These are phyloP conservation scores for Pituophis catenifer DNA, from an alignment of 2,113 vertebrate species.

Conservation along the genomic window DNA sequence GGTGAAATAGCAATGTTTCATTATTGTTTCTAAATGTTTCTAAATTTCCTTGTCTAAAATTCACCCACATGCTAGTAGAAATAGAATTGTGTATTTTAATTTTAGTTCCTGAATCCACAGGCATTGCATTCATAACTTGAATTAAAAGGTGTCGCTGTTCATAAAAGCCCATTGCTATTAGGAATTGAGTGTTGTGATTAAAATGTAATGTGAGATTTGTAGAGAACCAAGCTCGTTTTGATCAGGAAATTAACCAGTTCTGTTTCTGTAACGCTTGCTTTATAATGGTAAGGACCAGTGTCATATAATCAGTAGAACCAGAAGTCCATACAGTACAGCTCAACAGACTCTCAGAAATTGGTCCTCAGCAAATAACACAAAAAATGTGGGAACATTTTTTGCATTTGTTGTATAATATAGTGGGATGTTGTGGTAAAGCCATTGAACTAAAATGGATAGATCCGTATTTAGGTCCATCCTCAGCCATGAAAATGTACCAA, in stretches of 20 bases:
- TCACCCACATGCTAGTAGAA: neutral
- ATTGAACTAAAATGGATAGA: neutral
- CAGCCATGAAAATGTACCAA: neutral
- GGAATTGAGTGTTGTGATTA: neutral
- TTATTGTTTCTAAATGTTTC: conserved; percentile 10
- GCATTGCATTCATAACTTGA: neutral
- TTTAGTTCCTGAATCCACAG: conserved; percentile 23
- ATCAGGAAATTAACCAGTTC: neutral
- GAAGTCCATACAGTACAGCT: neutral
- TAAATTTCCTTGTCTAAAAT: conserved; percentile 22
- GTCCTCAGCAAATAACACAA: neutral
- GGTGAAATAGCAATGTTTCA: neutral
- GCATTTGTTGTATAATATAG: neutral
- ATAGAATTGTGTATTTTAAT: neutral
- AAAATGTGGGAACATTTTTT: neutral
- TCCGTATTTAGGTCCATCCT: neutral
- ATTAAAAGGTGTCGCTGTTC: conserved; percentile 1
- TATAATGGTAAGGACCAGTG: neutral
- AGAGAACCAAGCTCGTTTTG: neutral
- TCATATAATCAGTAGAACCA: neutral
- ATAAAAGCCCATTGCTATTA: neutral
- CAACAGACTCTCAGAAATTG: neutral
- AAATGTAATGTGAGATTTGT: neutral
- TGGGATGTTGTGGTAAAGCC: neutral
- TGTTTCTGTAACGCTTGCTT: neutral